Conservation (phyloP, 1,140 invertebrate species). For the Mercenaria mercenaria region DNA sequence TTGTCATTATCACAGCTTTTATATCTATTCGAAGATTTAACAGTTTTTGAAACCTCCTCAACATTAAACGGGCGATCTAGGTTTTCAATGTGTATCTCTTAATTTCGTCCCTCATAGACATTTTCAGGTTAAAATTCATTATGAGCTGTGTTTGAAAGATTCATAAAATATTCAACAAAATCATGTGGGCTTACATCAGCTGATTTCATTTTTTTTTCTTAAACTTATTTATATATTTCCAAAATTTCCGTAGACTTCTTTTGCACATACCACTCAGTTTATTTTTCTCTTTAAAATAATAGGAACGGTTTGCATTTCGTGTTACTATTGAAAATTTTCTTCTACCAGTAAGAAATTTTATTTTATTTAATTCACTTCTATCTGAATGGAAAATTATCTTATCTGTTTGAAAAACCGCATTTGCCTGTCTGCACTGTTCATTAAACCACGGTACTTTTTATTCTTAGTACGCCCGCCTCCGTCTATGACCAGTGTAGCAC, state of each 20-base stretch:
- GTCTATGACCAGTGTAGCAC: background rate
- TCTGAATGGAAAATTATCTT: background rate
- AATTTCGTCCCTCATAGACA: too few species aligned
- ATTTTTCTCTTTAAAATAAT: too few species aligned
- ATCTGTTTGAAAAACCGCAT: background rate
- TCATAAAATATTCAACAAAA: background rate
- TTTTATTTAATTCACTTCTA: too few species aligned
- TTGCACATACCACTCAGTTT: background rate
- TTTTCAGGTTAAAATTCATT: background rate
- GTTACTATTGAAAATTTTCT: background rate
- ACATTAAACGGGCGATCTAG: background rate
- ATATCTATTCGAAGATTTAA: too few species aligned
- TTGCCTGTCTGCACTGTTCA: background rate
- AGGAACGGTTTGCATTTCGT: background rate
- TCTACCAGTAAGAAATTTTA: too few species aligned
- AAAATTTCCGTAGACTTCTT: background rate
- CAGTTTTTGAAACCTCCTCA: too few species aligned
- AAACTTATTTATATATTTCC: too few species aligned
- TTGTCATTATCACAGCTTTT: too few species aligned
- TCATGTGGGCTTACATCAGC: too few species aligned
- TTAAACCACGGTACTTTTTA: background rate
- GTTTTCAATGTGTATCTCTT: background rate
- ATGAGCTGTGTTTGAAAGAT: background rate
- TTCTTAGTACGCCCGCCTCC: background rate
- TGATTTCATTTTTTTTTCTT: too few species aligned